phyloP scores from a whole-genome alignment of 1,140 invertebrate genomes.

The Apis dorsata region DNA sequence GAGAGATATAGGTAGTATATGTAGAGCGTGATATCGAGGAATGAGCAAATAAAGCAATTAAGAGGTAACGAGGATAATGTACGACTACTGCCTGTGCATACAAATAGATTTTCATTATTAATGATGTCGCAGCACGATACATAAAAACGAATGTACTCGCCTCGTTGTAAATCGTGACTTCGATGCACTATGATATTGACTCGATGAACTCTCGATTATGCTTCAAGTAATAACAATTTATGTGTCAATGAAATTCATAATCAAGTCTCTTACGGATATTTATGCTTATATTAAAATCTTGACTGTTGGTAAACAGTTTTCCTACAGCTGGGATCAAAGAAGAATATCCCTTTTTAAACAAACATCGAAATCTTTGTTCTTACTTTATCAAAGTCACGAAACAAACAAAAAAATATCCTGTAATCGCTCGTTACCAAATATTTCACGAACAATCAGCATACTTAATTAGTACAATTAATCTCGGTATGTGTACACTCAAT shows the following conservation, averaged over 20 bases:
- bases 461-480: too few species aligned
- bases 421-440: too few species aligned
- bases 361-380: too few species aligned
- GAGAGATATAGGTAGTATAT: too few species aligned
- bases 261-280: neutral
- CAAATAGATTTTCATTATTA: conserved; percentile 43
- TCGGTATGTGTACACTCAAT: too few species aligned
- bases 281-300: too few species aligned
- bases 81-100: conserved; percentile 29
- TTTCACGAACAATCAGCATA: too few species aligned
- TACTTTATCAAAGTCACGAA: too few species aligned
- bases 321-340: too few species aligned
- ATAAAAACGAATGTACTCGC: conserved; percentile 13
- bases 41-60: conserved; percentile 29
- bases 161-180: conserved; percentile 26
- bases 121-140: conserved; percentile 32
- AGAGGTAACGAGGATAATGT: conserved; percentile 35
- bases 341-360: too few species aligned
- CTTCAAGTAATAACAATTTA: conserved; percentile 22
- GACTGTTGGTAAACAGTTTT: too few species aligned
- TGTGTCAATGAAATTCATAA: conserved; percentile 2
- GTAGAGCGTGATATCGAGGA: conserved; percentile 5
- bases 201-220: conserved; percentile 20
- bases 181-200: neutral
- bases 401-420: too few species aligned